Conservation (phyloP, 1,140 invertebrate genomes). For the Pseudomyrmex sp. region DNA sequence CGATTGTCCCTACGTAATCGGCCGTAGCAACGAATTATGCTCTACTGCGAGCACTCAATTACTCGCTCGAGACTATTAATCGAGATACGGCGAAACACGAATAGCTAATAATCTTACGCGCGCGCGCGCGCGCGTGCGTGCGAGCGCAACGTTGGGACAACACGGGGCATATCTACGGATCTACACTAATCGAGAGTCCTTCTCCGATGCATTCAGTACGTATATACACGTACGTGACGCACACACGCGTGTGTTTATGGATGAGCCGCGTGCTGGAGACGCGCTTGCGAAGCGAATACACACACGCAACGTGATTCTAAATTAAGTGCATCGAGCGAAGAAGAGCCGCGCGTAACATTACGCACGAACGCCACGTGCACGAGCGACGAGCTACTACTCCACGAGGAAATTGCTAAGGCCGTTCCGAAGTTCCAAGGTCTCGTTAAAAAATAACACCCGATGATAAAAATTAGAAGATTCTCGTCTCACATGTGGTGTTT, state of each 20-base stretch:
- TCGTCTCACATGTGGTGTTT: too few relatives aligned
- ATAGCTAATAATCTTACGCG: slow-evolving; percentile 64
- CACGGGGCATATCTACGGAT: slow-evolving; percentile 67
- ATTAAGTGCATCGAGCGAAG: slow-evolving; percentile 52
- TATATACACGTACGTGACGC: slow-evolving; percentile 46
- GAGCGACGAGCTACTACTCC: slow-evolving; percentile 20
- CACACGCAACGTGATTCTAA: slow-evolving; percentile 36
- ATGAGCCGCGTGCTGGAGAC: slow-evolving; percentile 7
- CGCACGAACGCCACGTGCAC: slow-evolving; percentile 25
- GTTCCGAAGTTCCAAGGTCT: background rate
- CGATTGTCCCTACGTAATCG: slow-evolving; percentile 62
- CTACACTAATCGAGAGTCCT: slow-evolving; percentile 71
- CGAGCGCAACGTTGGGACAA: slow-evolving; percentile 62
- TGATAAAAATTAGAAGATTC: too few relatives aligned
- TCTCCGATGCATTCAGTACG: slow-evolving; percentile 49
- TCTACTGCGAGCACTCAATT: slow-evolving; percentile 66
- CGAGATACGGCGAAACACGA: slow-evolving; percentile 70
- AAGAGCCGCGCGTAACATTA: slow-evolving; percentile 48
- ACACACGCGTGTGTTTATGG: slow-evolving; percentile 41
- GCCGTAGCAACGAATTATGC: slow-evolving; percentile 66
- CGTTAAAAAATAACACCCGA: slow-evolving; percentile 7
- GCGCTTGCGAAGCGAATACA: slow-evolving; percentile 8
- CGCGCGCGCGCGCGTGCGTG: slow-evolving; percentile 14
- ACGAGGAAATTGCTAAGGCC: slow-evolving; percentile 1
- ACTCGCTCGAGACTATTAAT: slow-evolving; percentile 65